Evolutionary conservation across 1,140 invertebrate genomes (phyloP), one percentile per base, ranked within the genome.

Genomic region (Drosophila nikananu): DNA sequence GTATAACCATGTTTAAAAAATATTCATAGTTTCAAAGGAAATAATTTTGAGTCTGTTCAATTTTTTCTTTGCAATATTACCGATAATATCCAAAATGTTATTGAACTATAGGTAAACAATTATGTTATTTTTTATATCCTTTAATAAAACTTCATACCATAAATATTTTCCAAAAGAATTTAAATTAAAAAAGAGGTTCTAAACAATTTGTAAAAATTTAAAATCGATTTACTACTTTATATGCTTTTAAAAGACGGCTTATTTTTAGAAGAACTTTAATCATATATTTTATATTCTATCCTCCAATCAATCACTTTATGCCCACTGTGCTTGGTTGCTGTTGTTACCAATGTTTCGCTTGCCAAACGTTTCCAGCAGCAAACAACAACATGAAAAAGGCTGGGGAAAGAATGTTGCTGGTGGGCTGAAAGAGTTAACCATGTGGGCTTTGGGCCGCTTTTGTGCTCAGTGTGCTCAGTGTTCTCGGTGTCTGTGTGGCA

Each of bases 321-420:
- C 17, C 57, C 83, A 86, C 57, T 80, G 83, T 86, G 61, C 65
- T 64, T 79, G 54, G 66, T 74, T 74, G 64, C 80, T 71, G 70
- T 64, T 64, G 77, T 74, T 72, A 80, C 77, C 81, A 81, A 78
- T 49, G 84, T 89, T 89, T 81, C 84, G 46, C 44, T 75, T 64
- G 55, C 81, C 65, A 39, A 65, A 25, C 61, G 83, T 86, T 80
- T 42, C 80, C 35, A 59, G 0, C 60, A 65, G n/a, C 60, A 48
- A 30, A 39, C 63, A 65, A 15, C 66, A 57, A 37, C 35, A 71
- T 23, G 62, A 19, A 37, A 57, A 42, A 41, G 39, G 30, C 51
- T 46, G 77, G 57, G 72, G 25, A 19, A 81, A 82, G 80, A 86
- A 83, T 83, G 71, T 65, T 63, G 64, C 70, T 66, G 68, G 49